Evolutionary conservation across 2,113 vertebrate species (phyloP).

Genomic region (Aptenodytes patagonicus): DNA sequence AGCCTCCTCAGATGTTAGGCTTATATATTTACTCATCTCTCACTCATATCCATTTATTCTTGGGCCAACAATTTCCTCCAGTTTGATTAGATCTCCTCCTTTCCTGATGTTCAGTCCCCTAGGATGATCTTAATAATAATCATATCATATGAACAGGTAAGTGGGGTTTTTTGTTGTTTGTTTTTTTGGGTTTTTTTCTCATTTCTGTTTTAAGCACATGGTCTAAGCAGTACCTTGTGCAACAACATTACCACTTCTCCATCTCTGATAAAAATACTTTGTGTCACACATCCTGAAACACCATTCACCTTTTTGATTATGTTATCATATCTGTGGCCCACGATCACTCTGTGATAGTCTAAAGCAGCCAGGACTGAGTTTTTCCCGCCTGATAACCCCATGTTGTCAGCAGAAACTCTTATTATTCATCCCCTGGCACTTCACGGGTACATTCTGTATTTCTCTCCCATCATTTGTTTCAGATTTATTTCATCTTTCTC

Average conservation of each 20-base stretch:
- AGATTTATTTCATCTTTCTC: slow-evolving; percentile 14
- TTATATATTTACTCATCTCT: not conserved
- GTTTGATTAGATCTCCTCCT: not conserved
- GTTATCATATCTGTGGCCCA: not conserved
- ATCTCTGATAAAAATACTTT: not conserved
- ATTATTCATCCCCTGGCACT: not conserved
- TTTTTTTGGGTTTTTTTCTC: not conserved
- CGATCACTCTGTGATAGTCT: not conserved
- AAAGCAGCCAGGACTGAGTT: not conserved
- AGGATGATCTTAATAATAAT: not conserved
- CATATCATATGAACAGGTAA: not conserved
- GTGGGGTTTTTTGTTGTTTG: fast-evolving
- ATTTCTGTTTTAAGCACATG: not conserved
- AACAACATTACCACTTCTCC: not conserved
- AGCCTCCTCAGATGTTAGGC: not conserved
- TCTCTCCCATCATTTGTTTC: not conserved
- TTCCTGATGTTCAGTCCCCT: not conserved
- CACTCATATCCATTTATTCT: not conserved
- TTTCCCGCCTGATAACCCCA: not conserved
- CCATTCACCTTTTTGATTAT: not conserved
- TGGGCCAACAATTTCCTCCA: not conserved
- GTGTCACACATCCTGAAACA: not conserved
- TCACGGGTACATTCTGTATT: not conserved
- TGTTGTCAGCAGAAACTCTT: not conserved
- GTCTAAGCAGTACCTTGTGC: not conserved